Conservation (phyloP, 2,797 vertebrate species). For the Setipinna tenuifilis region DNA sequence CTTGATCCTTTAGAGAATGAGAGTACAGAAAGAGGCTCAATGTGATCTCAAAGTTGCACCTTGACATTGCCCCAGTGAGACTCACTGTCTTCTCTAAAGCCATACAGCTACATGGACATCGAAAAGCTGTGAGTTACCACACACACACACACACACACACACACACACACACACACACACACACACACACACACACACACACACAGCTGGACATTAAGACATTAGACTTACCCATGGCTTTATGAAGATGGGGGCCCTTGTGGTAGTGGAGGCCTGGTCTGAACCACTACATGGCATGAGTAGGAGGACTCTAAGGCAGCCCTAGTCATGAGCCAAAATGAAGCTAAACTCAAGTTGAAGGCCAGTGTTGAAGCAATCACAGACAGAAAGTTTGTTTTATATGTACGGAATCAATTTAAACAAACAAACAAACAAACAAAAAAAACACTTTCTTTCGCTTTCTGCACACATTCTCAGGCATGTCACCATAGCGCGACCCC, state of each 20-base stretch:
- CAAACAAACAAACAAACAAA: background rate
- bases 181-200: too few species aligned
- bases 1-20: background rate
- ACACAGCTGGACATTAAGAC: background rate
- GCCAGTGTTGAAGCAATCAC: background rate
- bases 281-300: conserved; percentile 5
- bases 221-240: background rate
- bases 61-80: background rate
- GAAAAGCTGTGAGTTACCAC: background rate
- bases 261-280: background rate
- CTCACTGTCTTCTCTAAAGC: background rate
- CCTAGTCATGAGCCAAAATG: background rate
- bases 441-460: background rate
- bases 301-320: background rate
- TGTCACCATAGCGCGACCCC: background rate
- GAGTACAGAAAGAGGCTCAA: background rate
- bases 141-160: too few species aligned
- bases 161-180: too few species aligned
- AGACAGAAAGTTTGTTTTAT: background rate
- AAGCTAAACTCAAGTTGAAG: conserved; percentile 7
- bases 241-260: background rate
- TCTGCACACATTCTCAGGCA: background rate
- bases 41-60: background rate
- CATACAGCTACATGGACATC: background rate
- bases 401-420: background rate